These are phyloP conservation scores for Temnothorax rugatulus DNA, from an alignment of 2,888 invertebrate species.

Conservation along the genomic window DNA sequence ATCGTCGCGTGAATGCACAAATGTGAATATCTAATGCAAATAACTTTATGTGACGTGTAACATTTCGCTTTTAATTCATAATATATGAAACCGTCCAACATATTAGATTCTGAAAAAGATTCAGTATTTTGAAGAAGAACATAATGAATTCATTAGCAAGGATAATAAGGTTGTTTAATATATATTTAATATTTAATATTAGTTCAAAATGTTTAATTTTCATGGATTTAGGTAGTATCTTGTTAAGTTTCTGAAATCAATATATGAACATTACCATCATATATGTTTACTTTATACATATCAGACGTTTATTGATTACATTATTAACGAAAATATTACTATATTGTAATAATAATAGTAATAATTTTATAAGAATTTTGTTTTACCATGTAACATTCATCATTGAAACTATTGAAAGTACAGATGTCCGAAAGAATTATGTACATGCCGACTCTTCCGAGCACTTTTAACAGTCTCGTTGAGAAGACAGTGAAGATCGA, in stretches of 20 bases:
- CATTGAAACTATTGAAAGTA: background rate
- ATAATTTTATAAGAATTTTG: background rate
- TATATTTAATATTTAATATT: background rate
- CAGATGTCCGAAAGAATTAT: conserved; percentile 9
- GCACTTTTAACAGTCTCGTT: conserved; percentile 68
- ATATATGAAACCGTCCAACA: conserved; percentile 40
- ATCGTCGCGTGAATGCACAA: conserved; percentile 35
- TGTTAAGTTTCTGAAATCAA: background rate
- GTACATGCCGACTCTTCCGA: conserved; percentile 70
- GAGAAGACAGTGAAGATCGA: conserved; percentile 65
- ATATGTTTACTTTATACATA: background rate
- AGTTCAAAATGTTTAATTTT: background rate
- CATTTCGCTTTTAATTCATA: conserved; percentile 25
- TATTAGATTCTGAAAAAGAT: conserved; percentile 13
- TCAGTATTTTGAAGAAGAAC: background rate
- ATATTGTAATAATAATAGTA: background rate
- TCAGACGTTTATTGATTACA: background rate
- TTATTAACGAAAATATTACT: conserved; percentile 6
- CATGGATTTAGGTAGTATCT: background rate
- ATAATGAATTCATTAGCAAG: background rate
- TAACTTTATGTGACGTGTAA: conserved; percentile 39
- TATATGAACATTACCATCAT: background rate
- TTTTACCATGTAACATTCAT: background rate
- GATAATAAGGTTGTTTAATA: conserved; percentile 23
- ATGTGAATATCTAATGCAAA: conserved; percentile 41